These are phyloP conservation scores for Sphaerodactylus townsendi DNA, from an alignment of 2,113 vertebrate species.

Conservation along the genomic window DNA sequence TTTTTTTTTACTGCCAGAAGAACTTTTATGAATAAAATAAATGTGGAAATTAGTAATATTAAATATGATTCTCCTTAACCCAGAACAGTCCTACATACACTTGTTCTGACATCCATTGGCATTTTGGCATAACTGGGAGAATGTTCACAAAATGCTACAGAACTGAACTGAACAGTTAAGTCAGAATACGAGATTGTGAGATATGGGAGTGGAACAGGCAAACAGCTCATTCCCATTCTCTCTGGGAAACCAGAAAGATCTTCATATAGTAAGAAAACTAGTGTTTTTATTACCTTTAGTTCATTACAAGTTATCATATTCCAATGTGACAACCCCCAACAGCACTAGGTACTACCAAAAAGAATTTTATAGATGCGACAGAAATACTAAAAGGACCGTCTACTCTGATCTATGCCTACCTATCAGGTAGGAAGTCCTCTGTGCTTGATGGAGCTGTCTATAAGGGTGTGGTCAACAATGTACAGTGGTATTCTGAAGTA, in stretches of 20 bases:
- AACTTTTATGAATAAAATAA: slow-evolving; percentile 81
- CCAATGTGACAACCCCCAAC: background rate
- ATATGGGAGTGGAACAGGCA: slow-evolving; percentile 50
- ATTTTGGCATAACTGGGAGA: slow-evolving; percentile 68
- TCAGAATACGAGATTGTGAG: slow-evolving; percentile 53
- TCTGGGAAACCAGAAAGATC: slow-evolving; percentile 32
- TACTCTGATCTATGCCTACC: no score
- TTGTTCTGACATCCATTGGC: slow-evolving; percentile 77
- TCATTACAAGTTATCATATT: background rate
- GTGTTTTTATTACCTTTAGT: background rate
- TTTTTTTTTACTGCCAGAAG: slow-evolving; percentile 72
- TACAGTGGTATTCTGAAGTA: no score
- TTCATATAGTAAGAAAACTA: background rate
- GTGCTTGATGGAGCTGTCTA: no score
- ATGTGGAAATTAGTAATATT: slow-evolving; percentile 81
- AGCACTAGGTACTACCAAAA: background rate
- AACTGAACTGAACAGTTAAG: slow-evolving; percentile 63
- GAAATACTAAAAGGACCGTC: no score
- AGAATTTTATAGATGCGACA: no score
- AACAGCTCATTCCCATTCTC: slow-evolving; percentile 42
- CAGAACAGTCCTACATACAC: slow-evolving; percentile 73
- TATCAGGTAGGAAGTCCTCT: no score
- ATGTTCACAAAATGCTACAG: slow-evolving; percentile 63
- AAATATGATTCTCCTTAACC: slow-evolving; percentile 79
- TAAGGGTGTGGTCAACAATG: no score